These are phyloP conservation scores for Bufo bufo DNA, from an alignment of 2,113 vertebrate species.

Conservation along the genomic window DNA sequence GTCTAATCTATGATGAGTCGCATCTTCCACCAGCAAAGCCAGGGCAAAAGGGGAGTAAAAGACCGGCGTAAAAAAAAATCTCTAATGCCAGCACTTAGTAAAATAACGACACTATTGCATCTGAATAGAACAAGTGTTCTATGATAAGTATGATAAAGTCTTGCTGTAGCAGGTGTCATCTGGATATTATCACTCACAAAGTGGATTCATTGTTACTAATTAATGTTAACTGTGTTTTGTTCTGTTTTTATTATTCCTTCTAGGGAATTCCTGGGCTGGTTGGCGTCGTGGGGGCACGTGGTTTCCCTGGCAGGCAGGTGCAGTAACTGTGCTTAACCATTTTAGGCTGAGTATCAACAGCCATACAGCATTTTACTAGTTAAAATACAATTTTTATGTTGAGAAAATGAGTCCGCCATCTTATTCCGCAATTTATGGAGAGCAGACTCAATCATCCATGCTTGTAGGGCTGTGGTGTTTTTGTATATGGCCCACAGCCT, in stretches of 20 bases:
- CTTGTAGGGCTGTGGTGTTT: too few species aligned
- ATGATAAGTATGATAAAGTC: too few species aligned
- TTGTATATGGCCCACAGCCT: too few species aligned
- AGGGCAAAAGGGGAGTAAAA: too few species aligned
- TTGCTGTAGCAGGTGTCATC: not conserved
- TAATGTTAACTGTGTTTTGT: not conserved
- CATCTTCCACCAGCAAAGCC: too few species aligned
- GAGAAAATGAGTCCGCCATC: not conserved
- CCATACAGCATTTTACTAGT: not conserved
- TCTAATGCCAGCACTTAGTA: not conserved
- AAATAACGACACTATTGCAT: not conserved
- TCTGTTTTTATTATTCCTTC: constrained; percentile 34
- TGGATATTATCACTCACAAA: not conserved
- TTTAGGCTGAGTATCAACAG: constrained; percentile 8
- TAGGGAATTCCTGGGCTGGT: constrained; percentile 86
- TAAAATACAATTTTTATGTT: too few species aligned
- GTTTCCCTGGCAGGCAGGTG: constrained; percentile 99
- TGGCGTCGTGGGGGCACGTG: constrained; percentile 83
- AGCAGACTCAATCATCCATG: not conserved
- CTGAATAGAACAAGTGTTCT: not conserved
- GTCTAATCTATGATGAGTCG: too few species aligned
- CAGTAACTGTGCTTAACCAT: constrained; percentile 82
- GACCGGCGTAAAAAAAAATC: too few species aligned
- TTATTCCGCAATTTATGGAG: not conserved
- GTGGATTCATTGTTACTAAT: not conserved